Evolutionary conservation across 2,888 invertebrate species (phyloP).

Genomic region (Lacanobia oleracea): DNA sequence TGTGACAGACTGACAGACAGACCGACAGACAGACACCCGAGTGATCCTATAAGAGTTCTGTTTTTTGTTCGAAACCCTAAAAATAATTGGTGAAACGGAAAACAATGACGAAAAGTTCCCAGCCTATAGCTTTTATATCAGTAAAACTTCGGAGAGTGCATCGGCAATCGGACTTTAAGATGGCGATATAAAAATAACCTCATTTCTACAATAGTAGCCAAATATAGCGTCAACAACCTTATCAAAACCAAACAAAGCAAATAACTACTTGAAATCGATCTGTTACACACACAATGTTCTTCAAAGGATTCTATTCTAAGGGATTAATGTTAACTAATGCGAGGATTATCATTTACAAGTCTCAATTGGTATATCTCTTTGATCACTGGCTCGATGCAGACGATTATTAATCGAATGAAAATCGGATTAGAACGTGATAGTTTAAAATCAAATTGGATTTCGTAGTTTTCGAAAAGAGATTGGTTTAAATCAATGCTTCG

Average conservation of each 20-base stretch:
- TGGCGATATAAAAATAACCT: too few relatives aligned
- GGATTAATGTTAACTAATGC: not conserved
- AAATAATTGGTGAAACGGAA: too few relatives aligned
- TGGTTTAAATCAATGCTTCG: not conserved
- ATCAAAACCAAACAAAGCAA: not conserved
- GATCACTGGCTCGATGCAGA: slow-evolving; percentile 33
- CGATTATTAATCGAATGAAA: slow-evolving; percentile 22
- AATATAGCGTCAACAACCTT: not conserved
- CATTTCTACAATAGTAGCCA: not conserved
- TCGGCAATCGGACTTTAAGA: too few relatives aligned
- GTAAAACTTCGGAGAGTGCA: too few relatives aligned
- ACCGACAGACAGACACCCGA: too few relatives aligned
- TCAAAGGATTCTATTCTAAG: slow-evolving; percentile 15
- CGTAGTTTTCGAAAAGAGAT: not conserved
- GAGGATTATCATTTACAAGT: slow-evolving; percentile 17
- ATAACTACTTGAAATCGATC: not conserved
- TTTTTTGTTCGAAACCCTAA: too few relatives aligned
- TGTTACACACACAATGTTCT: not conserved
- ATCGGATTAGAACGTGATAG: slow-evolving; percentile 37
- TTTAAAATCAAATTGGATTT: slow-evolving; percentile 18
- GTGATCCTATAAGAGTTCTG: too few relatives aligned
- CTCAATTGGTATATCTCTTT: slow-evolving; percentile 33
- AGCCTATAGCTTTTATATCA: too few relatives aligned
- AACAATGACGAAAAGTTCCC: too few relatives aligned
- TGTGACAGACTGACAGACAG: too few relatives aligned